Base-by-base conservation (phyloP, 30 jellyfish, hydroid and myxozoan species). In the Turritopsis dohrnii region DNA sequence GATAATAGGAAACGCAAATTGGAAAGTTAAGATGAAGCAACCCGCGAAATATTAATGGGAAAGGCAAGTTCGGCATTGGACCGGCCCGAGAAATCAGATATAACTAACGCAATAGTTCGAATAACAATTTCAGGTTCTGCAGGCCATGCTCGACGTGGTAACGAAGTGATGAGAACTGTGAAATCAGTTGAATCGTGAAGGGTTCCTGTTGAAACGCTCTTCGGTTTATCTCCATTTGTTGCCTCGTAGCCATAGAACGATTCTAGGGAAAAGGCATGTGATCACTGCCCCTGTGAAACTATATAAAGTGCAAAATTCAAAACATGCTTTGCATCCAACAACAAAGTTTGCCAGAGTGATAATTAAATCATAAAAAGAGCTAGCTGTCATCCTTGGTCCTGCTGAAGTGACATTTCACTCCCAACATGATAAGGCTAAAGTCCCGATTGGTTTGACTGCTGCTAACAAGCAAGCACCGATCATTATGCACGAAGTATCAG, bases 211-310 rank as follows among this genome's bases (percentile, higher is more conserved):
- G 66, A 79, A 84, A 53, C 93, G 92, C 52, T 75, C 92, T 72
- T 84, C 92, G 26, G 92, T 76, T 77, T 84, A 84, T 91, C 90
- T 77, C 31, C 52, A 0, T 41, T 83, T 71, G 88, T 75, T 52
- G 76, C 90, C 92, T 29, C 52, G 79, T 53, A 76, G 52, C 88
- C 66, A 30, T 53, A 84, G 92, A 84, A 84, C 92, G 30, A 84
- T 84, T 27, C 87, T 77, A 79, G 93, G 93, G 65, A 84, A 76
- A 69, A 84, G 90, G 65, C 90, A 81, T 81, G n/a, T 81, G 54
- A 65, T 53, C 88, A 84, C 92, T 84, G 87, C 92, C 65, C 91
- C 92, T 84, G 90, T 84, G 53, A 76, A 76, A 79, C 90, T 79
- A 77, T 79, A 27, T 75, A 84, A 84, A 69, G 53, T 71, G 28